Evolutionary conservation across 2,888 invertebrate species (phyloP).

Genomic region (Ceraclea dissimilis): DNA sequence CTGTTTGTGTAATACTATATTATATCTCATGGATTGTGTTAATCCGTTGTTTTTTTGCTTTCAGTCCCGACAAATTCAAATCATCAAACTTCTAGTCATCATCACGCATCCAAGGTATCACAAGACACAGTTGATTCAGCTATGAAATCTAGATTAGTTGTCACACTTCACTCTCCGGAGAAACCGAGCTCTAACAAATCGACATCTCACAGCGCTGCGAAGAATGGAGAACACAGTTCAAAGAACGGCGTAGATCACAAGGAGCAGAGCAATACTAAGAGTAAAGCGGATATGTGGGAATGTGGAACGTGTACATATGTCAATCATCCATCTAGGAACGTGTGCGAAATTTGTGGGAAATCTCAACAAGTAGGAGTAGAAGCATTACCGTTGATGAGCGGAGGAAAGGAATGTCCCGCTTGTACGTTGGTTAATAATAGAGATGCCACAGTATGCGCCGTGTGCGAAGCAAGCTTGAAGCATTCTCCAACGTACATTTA

Average conservation of each 20-base stretch:
- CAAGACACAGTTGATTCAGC: conserved; percentile 8
- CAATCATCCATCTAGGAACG: conserved; percentile 46
- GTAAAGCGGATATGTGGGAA: conserved; percentile 48
- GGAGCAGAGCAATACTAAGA: conserved; percentile 11
- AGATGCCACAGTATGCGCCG: conserved; percentile 57
- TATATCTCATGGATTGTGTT: too few species aligned
- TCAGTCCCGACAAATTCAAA: conserved; percentile 5
- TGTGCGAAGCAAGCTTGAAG: conserved; percentile 59
- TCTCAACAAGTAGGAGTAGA: conserved; percentile 51
- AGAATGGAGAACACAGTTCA: not conserved
- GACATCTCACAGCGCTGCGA: not conserved
- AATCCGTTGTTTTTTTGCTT: not conserved
- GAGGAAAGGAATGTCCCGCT: conserved; percentile 65
- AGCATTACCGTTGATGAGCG: conserved; percentile 58
- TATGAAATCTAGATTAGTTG: conserved; percentile 33
- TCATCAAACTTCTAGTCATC: conserved; percentile 5
- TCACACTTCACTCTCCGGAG: conserved; percentile 42
- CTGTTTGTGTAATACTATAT: too few species aligned
- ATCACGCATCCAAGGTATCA: conserved; percentile 3
- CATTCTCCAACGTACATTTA: conserved; percentile 72
- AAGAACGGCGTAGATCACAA: not conserved
- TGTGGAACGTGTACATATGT: conserved; percentile 66
- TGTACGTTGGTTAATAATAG: conserved; percentile 70
- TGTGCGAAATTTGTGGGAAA: conserved; percentile 73
- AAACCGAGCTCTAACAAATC: conserved; percentile 20